Percentiles rank a stretch among this genome's conserved stretches.
phyloP scores from a whole-genome alignment of 2,113 vertebrate genomes.

The Ptilonorhynchus violaceus region DNA sequence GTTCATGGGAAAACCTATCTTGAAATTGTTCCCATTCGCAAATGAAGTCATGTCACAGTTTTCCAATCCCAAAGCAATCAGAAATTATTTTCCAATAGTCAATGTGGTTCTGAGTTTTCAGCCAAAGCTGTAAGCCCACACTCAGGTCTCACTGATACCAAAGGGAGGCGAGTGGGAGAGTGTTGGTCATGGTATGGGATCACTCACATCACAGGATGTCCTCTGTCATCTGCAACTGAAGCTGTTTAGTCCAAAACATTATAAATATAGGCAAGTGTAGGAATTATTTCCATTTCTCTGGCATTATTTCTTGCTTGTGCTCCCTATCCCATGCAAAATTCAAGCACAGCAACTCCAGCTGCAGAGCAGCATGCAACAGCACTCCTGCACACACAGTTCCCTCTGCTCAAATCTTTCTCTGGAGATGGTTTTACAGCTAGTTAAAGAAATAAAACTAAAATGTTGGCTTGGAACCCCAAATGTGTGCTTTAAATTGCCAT shows the following conservation, averaged over 20 bases:
- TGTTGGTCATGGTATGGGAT: not conserved
- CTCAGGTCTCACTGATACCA: rapidly evolving
- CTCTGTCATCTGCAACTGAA: not conserved
- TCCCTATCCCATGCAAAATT: not conserved
- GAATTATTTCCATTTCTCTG: not conserved
- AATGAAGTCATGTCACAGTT: not conserved
- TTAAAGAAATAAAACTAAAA: not conserved
- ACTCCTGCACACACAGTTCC: not conserved
- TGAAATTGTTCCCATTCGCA: not conserved
- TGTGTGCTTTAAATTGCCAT: not conserved
- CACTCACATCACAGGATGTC: rapidly evolving
- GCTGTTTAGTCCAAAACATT: not conserved
- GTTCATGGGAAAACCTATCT: not conserved
- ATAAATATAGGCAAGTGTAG: not conserved
- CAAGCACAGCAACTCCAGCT: not conserved
- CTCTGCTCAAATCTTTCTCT: not conserved
- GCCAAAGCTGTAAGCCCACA: not conserved
- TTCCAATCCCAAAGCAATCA: not conserved
- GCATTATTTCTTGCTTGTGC: not conserved
- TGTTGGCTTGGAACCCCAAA: not conserved
- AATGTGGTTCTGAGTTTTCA: not conserved
- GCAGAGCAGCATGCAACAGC: not conserved
- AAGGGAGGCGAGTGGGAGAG: rapidly evolving
- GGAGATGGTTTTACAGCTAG: not conserved
- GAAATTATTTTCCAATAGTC: not conserved